Evolutionary conservation across 1,140 invertebrate species (phyloP).

Genomic region (Spodoptera litura): DNA sequence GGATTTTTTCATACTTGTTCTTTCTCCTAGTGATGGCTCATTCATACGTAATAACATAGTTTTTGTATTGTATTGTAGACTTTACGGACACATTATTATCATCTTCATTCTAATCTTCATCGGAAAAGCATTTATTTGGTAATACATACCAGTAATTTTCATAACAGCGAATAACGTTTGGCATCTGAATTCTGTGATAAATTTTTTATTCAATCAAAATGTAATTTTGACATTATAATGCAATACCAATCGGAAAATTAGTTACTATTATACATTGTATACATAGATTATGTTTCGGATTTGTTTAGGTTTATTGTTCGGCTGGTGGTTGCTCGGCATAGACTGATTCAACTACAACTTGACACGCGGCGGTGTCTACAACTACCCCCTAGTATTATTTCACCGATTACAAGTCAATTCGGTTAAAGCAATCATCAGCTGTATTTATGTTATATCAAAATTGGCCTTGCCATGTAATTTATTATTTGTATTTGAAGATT

Average conservation of each 20-base stretch:
- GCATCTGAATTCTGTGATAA: conserved; percentile 69
- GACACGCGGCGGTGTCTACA: conserved; percentile 1
- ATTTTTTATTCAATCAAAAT: conserved; percentile 52
- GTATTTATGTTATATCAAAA: conserved; percentile 52
- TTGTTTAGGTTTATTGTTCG: conserved; percentile 35
- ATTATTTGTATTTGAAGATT: conserved; percentile 63
- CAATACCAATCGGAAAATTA: conserved; percentile 48
- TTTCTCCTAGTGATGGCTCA: conserved; percentile 43
- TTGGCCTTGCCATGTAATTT: conserved; percentile 82
- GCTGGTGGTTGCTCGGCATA: conserved; percentile 26
- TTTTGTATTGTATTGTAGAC: conserved; percentile 45
- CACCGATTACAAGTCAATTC: conserved; percentile 19
- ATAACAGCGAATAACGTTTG: conserved; percentile 48
- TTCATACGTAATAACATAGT: conserved; percentile 46
- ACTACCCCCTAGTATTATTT: conserved; percentile 34
- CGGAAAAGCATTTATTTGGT: conserved; percentile 42
- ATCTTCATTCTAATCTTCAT: conserved; percentile 33
- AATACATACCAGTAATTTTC: conserved; percentile 39
- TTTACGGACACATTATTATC: conserved; percentile 41
- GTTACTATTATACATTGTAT: conserved; percentile 41
- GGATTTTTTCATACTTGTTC: conserved; percentile 10
- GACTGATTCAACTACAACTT: conserved; percentile 35
- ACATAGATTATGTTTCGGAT: conserved; percentile 43
- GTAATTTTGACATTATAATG: conserved; percentile 49
- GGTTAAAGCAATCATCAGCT: conserved; percentile 30